phyloP scores from a whole-genome alignment of 2,888 invertebrate species.

The Zaprionus lineosus region DNA sequence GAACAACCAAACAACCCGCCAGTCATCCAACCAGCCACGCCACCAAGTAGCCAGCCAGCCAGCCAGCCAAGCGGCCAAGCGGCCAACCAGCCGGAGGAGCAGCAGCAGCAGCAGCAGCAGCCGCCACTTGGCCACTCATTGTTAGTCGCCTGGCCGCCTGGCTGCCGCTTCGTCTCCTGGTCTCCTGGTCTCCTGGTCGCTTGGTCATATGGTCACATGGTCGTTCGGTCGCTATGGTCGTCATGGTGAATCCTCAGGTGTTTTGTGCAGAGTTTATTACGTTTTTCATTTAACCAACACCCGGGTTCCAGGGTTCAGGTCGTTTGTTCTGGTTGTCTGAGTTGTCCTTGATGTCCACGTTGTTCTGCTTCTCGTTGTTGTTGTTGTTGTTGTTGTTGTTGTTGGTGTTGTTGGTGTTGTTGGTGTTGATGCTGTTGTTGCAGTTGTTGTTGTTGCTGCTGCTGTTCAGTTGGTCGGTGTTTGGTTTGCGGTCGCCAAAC shows the following conservation, averaged over 20 bases:
- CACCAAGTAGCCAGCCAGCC: too few species aligned
- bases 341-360: constrained; percentile 4
- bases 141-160: constrained; percentile 50
- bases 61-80: constrained; percentile 13
- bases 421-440: constrained; percentile 14
- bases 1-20: constrained; percentile 7
- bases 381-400: constrained; percentile 22
- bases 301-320: constrained; percentile 34
- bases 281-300: constrained; percentile 74
- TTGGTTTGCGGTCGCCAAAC: constrained; percentile 57
- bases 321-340: constrained; percentile 51
- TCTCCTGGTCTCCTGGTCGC: constrained; percentile 31
- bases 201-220: too few species aligned
- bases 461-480: constrained; percentile 33
- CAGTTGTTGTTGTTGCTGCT: neutral
- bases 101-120: constrained; percentile 37
- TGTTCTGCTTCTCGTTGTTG: constrained; percentile 31
- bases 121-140: constrained; percentile 73
- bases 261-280: constrained; percentile 77
- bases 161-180: constrained; percentile 44
- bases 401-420: constrained; percentile 5
- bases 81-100: constrained; percentile 18
- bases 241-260: constrained; percentile 80
- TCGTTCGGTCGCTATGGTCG: constrained; percentile 42
- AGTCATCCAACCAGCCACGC: too few species aligned